Conservation (phyloP, 2,797 vertebrate species). For the Micromesistius poutassou region DNA sequence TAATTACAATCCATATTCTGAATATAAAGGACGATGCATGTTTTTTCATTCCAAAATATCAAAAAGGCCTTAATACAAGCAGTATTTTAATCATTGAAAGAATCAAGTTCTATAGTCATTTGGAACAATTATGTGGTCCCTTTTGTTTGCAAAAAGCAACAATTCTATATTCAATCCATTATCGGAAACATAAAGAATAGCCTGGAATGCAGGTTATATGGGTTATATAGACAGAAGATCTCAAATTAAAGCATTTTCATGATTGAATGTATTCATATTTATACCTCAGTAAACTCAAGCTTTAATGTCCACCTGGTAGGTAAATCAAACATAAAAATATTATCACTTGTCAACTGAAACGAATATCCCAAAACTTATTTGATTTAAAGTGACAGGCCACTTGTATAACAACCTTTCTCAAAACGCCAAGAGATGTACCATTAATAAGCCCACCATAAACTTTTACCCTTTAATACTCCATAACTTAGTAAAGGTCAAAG, state of each 20-base stretch:
- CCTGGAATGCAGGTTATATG: not conserved
- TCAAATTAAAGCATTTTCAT: not conserved
- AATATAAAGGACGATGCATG: slow-evolving; percentile 23
- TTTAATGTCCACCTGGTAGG: not conserved
- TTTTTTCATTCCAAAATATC: slow-evolving; percentile 35
- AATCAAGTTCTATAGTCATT: not conserved
- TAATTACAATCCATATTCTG: slow-evolving; percentile 18
- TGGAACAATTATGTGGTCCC: not conserved
- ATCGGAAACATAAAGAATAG: not conserved
- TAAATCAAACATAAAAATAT: not conserved
- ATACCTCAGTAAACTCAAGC: not conserved
- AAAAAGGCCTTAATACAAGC: slow-evolving; percentile 27
- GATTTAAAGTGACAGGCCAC: not conserved
- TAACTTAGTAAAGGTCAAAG: slow-evolving; percentile 52
- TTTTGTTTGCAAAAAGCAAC: slow-evolving; percentile 13
- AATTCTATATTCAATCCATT: not conserved
- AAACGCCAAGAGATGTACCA: slow-evolving; percentile 25
- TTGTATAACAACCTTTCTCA: not conserved
- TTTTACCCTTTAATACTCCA: slow-evolving; percentile 45
- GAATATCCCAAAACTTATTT: not conserved
- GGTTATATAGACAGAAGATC: not conserved
- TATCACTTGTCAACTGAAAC: not conserved
- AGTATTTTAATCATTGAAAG: not conserved
- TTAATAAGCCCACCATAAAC: slow-evolving; percentile 36
- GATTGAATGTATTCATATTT: not conserved